Conservation (phyloP, 2,888 invertebrate species). For the Loripinus fragilis region DNA sequence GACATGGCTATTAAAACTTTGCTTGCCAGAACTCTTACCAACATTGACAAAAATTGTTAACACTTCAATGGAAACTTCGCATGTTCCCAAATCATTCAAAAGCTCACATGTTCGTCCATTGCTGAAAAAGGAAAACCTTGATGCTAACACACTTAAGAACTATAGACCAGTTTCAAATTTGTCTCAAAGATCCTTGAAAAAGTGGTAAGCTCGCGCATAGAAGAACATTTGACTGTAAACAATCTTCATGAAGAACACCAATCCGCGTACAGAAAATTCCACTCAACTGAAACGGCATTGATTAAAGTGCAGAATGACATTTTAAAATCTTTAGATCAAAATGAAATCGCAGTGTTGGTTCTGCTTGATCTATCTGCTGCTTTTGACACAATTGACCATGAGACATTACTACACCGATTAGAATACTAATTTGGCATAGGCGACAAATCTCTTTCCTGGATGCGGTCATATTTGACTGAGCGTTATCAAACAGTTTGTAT, state of each 20-base stretch:
- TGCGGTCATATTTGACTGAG: no score
- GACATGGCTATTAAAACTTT: conserved; percentile 35
- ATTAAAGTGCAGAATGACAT: conserved; percentile 36
- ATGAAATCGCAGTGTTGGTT: conserved; percentile 25
- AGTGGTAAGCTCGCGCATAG: conserved; percentile 14
- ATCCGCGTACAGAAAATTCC: conserved; percentile 30
- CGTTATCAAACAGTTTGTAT: no score
- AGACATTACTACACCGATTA: no score
- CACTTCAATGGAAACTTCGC: conserved; percentile 12
- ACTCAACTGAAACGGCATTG: conserved; percentile 41
- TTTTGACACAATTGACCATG: no score
- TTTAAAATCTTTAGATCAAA: conserved; percentile 28
- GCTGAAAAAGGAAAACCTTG: conserved; percentile 29
- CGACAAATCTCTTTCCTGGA: no score
- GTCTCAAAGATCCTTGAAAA: conserved; percentile 24
- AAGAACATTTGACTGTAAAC: conserved; percentile 15
- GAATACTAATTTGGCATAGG: no score
- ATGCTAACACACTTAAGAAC: conserved; percentile 17
- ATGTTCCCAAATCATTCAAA: conserved; percentile 35
- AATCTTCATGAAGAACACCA: conserved; percentile 24
- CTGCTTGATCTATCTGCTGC: conserved; percentile 37
- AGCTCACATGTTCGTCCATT: conserved; percentile 29
- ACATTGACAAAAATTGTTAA: conserved; percentile 21
- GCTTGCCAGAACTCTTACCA: conserved; percentile 22
- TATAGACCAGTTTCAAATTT: conserved; percentile 26